phyloP scores from a whole-genome alignment of 2,888 invertebrate species.

The Callyntrura guangdongensis region DNA sequence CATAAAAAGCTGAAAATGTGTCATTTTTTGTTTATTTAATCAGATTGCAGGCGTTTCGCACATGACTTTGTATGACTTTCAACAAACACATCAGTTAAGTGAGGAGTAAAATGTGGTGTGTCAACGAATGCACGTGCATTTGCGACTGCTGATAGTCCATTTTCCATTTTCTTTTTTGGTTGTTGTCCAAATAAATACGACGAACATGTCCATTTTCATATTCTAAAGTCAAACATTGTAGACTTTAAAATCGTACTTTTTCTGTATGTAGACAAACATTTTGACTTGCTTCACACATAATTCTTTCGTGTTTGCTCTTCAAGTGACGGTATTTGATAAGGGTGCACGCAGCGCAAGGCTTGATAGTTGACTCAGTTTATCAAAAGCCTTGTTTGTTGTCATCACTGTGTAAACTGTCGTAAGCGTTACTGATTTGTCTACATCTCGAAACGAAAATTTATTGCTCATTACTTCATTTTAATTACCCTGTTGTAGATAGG shows the following conservation, averaged over 20 bases:
- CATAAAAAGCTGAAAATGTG: slow-evolving; percentile 27
- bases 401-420: slow-evolving; percentile 20
- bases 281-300: not conserved
- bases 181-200: slow-evolving; percentile 36
- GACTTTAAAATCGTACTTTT: slow-evolving; percentile 22
- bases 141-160: not conserved
- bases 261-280: slow-evolving; percentile 24
- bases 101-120: not conserved
- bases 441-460: slow-evolving; percentile 23
- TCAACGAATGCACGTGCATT: slow-evolving; percentile 28
- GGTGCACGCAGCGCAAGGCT: not conserved
- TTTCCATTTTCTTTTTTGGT: slow-evolving; percentile 31
- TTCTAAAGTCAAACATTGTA: not conserved
- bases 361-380: not conserved
- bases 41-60: slow-evolving; percentile 34
- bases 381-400: slow-evolving; percentile 17
- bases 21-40: slow-evolving; percentile 36
- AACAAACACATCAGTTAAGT: slow-evolving; percentile 33
- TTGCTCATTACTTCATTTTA: slow-evolving; percentile 35
- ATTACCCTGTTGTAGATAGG: slow-evolving; percentile 30
- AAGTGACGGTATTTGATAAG: slow-evolving; percentile 27
- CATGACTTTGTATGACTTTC: slow-evolving; percentile 27
- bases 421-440: slow-evolving; percentile 29
- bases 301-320: slow-evolving; percentile 33
- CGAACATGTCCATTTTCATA: not conserved